phyloP scores from a whole-genome alignment of 2,888 invertebrate genomes.

The Apeira syringaria region DNA sequence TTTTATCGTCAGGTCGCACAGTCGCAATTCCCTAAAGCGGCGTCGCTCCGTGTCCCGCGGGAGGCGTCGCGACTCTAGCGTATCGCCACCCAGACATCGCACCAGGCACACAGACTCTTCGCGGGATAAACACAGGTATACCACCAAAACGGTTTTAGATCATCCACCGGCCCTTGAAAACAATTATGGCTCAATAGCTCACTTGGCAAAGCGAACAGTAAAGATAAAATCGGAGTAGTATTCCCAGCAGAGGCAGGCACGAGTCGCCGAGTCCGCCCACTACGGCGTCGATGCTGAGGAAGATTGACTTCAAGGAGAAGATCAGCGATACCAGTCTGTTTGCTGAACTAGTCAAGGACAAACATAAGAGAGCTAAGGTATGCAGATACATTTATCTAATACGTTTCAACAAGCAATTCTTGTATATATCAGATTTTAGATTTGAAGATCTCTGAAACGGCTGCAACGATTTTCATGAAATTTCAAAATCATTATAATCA shows the following conservation, averaged over 20 bases:
- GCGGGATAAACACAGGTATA: conserved; percentile 56
- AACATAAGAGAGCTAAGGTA: conserved; percentile 91
- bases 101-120: conserved; percentile 52
- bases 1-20: conserved; percentile 75
- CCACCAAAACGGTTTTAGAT: no score
- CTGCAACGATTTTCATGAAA: no score
- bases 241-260: conserved; percentile 45
- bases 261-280: conserved; percentile 71
- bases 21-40: conserved; percentile 84
- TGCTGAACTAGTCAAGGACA: conserved; percentile 94
- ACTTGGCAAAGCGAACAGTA: no score
- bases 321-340: conserved; percentile 95
- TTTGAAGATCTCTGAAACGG: no score
- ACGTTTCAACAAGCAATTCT: no score
- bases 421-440: no score
- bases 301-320: conserved; percentile 89
- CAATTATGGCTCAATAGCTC: no score
- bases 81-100: conserved; percentile 70
- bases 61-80: conserved; percentile 73
- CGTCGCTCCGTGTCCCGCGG: conserved; percentile 79
- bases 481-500: no score
- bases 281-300: conserved; percentile 62
- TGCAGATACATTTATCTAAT: no score
- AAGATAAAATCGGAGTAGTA: no score
- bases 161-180: no score